Conservation (phyloP, 2,113 vertebrate genomes). For the Jaculus jaculus region DNA sequence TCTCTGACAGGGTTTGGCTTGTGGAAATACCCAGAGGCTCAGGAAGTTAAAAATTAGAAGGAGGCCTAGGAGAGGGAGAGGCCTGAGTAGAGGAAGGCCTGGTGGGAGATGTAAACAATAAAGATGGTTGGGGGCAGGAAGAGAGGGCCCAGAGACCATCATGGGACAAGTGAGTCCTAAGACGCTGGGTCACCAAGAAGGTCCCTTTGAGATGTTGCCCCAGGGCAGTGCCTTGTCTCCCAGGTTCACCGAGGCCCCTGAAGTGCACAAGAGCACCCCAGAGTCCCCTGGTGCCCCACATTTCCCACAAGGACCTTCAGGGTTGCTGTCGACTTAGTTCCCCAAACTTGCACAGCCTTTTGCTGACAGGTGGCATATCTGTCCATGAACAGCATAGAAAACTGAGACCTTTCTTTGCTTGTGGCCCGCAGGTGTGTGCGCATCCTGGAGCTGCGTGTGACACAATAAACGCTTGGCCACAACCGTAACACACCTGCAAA, state of each 20-base stretch:
- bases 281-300: background rate
- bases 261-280: background rate
- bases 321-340: background rate
- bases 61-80: background rate
- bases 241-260: background rate
- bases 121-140: background rate
- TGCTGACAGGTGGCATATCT: too few species aligned
- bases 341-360: too few species aligned
- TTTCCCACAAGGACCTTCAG: background rate
- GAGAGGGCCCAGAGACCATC: background rate
- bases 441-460: too few species aligned
- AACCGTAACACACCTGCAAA: background rate
- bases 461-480: too few species aligned
- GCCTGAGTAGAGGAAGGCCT: background rate
- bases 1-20: background rate
- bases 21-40: background rate
- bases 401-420: background rate
- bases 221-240: background rate
- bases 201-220: too few species aligned
- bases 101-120: background rate
- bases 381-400: background rate
- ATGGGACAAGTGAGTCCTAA: too few species aligned
- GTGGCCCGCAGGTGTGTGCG: background rate
- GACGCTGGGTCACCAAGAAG: background rate
- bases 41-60: background rate